Conservation (phyloP, 2,888 invertebrate species). For the Andrena dorsata region DNA sequence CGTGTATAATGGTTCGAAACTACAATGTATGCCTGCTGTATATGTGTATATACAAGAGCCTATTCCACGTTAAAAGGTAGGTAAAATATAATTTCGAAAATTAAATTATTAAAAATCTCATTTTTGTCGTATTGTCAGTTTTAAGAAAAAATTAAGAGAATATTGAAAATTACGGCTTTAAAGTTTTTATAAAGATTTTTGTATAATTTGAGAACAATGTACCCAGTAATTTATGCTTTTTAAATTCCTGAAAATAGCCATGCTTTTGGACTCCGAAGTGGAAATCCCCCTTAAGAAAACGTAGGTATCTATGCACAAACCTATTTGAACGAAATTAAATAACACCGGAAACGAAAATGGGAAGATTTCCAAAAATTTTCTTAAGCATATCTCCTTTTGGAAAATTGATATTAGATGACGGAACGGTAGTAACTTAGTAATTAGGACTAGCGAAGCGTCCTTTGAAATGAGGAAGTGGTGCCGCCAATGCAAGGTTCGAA, state of each 20-base stretch:
- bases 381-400: conserved; percentile 47
- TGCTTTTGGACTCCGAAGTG: neutral
- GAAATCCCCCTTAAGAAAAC: neutral
- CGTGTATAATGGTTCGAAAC: conserved; percentile 34
- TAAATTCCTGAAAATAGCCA: neutral
- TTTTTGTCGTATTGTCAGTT: no score
- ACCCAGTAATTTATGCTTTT: no score
- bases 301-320: neutral
- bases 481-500: conserved; percentile 51
- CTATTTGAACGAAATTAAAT: neutral
- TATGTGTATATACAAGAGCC: conserved; percentile 13
- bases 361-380: conserved; percentile 33
- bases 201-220: no score
- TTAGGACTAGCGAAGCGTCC: conserved; percentile 67
- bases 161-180: no score
- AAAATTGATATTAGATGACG: conserved; percentile 64
- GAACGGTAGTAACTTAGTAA: conserved; percentile 70
- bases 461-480: conserved; percentile 67
- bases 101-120: no score
- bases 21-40: conserved; percentile 35
- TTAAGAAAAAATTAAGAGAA: no score
- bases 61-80: conserved; percentile 3
- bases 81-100: neutral
- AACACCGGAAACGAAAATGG: conserved; percentile 27
- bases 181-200: no score